Base-by-base conservation (phyloP, 92 coral and sea anemone species). In the Parazoanthus swiftii region DNA sequence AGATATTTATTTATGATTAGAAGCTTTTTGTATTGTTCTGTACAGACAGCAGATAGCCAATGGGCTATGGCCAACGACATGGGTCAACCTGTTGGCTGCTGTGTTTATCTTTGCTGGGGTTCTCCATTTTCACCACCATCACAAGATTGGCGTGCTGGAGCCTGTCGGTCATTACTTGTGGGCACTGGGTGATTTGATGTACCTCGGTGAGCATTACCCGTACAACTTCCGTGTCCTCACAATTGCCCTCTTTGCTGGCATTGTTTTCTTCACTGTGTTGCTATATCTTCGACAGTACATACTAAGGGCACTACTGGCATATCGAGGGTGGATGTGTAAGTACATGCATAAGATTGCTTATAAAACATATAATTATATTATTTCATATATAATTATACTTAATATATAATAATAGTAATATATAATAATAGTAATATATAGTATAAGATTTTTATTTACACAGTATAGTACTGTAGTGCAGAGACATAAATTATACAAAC, bases 301-400 rank as follows among this genome's bases (percentile, higher is more conserved):
- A 14, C 90, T 97, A 39, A 89, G 99, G 88, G 92, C 95, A 86
- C 91, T 97, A 54, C 89, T 97, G 63, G 75, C 98, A 5, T 97
- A 97, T 86, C 80, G 99, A 77, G 95, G 97, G 50, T 97, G 99
- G 99, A 97, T 97, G 99, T 97, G 99, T 97, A 88, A 95, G 99
- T 94, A 74, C 0, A 21, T 25, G 5, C 18, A 20, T 50, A 14
- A 44, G 0, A 26, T 68, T 56, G 44, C 3, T 16, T 43, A 33
- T 51, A 23, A 13, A 6, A 66, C 4, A 44, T 44, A 44, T 2
- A 44, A 5, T 44, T 6, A 9, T 44, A 44, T 44, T 6, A 5
- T 44, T 44, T 44, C 3, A 44, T 6, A 9, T 9, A 44, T 3
- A 44, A 0, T 5, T 39, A 39, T 39, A 39, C 4, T 39, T 39